A percentile compares a stretch with the other conserved stretches of the same genome.
These are phyloP conservation scores for Odontocolon sp. DNA, from an alignment of 2,888 invertebrate species.

Conservation along the genomic window DNA sequence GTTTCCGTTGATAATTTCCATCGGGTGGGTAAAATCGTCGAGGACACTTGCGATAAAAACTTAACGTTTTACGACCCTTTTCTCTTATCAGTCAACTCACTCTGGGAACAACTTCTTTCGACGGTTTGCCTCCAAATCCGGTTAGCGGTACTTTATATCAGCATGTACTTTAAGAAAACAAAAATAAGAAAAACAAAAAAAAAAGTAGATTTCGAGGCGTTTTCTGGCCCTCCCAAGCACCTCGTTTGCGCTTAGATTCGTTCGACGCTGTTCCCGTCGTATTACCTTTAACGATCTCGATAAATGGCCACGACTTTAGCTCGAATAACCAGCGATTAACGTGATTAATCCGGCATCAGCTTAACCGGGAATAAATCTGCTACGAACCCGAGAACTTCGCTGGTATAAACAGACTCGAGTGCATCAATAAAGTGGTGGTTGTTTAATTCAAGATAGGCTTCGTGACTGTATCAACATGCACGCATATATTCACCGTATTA, in stretches of 20 bases:
- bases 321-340: conserved; percentile 60
- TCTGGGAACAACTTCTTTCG: conserved; percentile 8
- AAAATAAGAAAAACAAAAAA: not conserved
- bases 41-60: conserved; percentile 35
- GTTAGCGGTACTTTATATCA: conserved; percentile 2
- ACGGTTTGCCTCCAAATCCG: conserved; percentile 14
- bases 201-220: not conserved
- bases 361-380: conserved; percentile 57
- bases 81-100: conserved; percentile 29
- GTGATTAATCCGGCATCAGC: conserved; percentile 61
- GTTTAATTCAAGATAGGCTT: conserved; percentile 47
- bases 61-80: conserved; percentile 46
- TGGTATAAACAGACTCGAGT: conserved; percentile 10
- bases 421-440: conserved; percentile 53
- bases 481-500: conserved; percentile 26
- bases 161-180: not conserved
- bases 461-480: conserved; percentile 48
- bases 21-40: not conserved
- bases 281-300: conserved; percentile 55
- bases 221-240: conserved; percentile 28
- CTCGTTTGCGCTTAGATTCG: conserved; percentile 1
- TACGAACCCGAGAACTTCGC: not conserved
- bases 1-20: too few species aligned
- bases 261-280: conserved; percentile 18
- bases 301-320: conserved; percentile 52